A percentile compares a stretch with the other conserved stretches of the same genome.
phyloP scores from a whole-genome alignment of 2,113 vertebrate genomes.

The Nothobranchius kuhntae region DNA sequence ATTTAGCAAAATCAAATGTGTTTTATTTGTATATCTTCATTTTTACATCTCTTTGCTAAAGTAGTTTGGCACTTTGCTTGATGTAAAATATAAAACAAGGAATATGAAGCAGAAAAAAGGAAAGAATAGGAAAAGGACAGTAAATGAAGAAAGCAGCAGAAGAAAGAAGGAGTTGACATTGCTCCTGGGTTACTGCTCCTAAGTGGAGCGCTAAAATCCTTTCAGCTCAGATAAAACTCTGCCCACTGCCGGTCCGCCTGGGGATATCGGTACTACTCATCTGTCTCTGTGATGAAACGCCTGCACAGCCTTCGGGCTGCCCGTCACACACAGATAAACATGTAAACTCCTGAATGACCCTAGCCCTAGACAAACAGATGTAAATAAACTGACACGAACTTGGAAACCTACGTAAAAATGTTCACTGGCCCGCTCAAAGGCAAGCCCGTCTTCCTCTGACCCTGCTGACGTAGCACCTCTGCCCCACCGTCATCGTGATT shows the following conservation, averaged over 20 bases:
- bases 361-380: conserved; percentile 1
- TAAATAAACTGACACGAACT: conserved; percentile 24
- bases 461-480: no score
- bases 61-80: no score
- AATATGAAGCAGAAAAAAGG: conserved; percentile 10
- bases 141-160: conserved; percentile 28
- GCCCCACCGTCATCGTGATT: no score
- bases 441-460: no score
- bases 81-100: no score
- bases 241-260: conserved; percentile 75
- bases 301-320: conserved; percentile 81
- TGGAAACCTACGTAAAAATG: conserved; percentile 29
- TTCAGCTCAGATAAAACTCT: conserved; percentile 89
- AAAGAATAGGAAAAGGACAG: conserved; percentile 29
- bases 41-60: no score
- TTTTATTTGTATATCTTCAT: no score
- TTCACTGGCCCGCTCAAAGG: conserved; percentile 12
- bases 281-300: conserved; percentile 80
- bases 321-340: conserved; percentile 16
- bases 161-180: conserved; percentile 78
- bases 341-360: background rate
- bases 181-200: conserved; percentile 93
- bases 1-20: no score
- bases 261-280: conserved; percentile 87
- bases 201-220: conserved; percentile 84